A percentile compares a stretch with the other conserved stretches of the same genome.
Evolutionary conservation across 2,888 invertebrate genomes (phyloP).

Genomic region (Orthosia cruda): DNA sequence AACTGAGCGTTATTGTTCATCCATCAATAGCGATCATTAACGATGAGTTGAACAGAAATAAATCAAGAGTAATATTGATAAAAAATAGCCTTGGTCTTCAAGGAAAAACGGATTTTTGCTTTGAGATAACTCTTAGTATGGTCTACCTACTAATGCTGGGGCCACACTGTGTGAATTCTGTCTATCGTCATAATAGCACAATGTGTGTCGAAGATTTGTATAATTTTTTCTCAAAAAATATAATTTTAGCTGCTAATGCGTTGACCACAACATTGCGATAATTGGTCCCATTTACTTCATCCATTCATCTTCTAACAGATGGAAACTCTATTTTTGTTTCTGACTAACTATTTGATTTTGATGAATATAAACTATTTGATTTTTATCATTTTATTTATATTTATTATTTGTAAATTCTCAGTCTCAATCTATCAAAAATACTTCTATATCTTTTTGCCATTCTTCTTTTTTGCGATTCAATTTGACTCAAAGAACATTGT

Average conservation of each 20-base stretch:
- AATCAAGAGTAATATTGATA: slow-evolving; percentile 21
- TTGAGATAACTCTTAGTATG: neutral
- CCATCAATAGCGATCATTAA: slow-evolving; percentile 23
- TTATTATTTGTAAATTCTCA: too few species aligned
- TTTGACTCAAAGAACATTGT: too few species aligned
- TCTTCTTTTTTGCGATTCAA: too few species aligned
- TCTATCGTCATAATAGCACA: neutral
- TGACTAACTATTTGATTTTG: too few species aligned
- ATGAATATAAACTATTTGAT: too few species aligned
- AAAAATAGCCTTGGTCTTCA: slow-evolving; percentile 24
- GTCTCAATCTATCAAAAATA: too few species aligned
- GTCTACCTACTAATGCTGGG: neutral
- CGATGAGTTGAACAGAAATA: neutral
- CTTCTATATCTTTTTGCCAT: too few species aligned
- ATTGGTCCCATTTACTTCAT: too few species aligned
- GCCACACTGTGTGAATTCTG: neutral
- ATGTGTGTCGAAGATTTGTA: neutral
- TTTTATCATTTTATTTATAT: too few species aligned
- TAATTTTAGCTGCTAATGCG: neutral
- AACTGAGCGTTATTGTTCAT: slow-evolving; percentile 26
- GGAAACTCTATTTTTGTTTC: too few species aligned
- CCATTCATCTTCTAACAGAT: too few species aligned
- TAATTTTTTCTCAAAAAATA: neutral
- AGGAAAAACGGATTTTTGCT: slow-evolving; percentile 15
- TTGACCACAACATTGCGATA: neutral